Base-by-base conservation (phyloP, 2,113 vertebrate species). In the Sorex araneus region DNA sequence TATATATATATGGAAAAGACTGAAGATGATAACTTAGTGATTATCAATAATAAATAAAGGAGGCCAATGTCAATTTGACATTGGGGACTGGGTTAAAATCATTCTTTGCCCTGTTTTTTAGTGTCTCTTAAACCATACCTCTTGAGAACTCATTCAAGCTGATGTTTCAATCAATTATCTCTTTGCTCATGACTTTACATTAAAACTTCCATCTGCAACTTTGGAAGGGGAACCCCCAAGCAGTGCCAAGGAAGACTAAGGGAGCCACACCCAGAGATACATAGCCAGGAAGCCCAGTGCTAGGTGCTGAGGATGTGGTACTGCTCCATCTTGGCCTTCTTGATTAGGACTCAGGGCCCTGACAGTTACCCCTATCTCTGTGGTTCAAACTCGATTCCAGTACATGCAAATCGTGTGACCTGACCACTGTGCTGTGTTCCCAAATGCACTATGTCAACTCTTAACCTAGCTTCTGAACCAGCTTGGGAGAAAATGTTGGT, bases 131-230 rank as follows among this genome's bases (percentile, higher is more conserved):
- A 32, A 66, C 23, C 25, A 50, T 23, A 70, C 1, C 30, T 73
- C 78, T 16, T 28, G n/a, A 70, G 13, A 64, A 0, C 8, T 88
- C 27, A 27, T 78, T 89, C 67, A 67, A 27, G 79, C 64, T 86
- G 23, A 69, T 84, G 36, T n/a, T 93, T 69, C 57, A 81, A 75
- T 25, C 71, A 54, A 86, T 85, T 32, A 82, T 7, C 7, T 73
- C 27, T 73, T 12, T 40, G 32, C 27, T 74, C 3, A 21, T 70
- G 15, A 79, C 9, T 73, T 12, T 19, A 40, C 70, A 28, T 4
- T 83, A 30, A 2, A 43, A 47, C 15, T 69, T 3, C 13, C 28
- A 73, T 79, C 88, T 92, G 74, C 12, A 81, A 28, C 57, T 40
- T 92, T 89, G 18, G 57, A 19, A 21, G 18, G 57, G 18, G 57